Conservation (phyloP, 2,113 vertebrate species). For the Pygoscelis adeliae region DNA sequence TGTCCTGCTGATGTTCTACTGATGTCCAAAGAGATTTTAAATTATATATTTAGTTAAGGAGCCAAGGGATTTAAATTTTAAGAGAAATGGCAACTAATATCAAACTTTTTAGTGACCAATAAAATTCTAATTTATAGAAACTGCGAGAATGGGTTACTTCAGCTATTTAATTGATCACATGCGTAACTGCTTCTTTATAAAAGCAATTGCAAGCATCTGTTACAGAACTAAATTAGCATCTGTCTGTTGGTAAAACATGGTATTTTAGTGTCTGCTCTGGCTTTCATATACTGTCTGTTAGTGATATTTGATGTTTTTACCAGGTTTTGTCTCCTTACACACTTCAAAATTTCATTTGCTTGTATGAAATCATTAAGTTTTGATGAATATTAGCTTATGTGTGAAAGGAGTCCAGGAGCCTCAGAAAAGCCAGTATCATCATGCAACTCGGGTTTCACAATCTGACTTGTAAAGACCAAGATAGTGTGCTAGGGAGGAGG, state of each 20-base stretch:
- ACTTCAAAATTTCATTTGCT: not conserved
- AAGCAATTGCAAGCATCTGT: not conserved
- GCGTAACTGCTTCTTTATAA: not conserved
- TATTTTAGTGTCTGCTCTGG: not conserved
- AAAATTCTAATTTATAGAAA: not conserved
- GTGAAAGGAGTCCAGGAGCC: not conserved
- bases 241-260: not conserved
- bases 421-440: not conserved
- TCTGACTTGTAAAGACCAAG: conserved; percentile 24
- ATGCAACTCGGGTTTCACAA: not conserved
- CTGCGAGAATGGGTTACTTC: not conserved
- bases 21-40: not conserved
- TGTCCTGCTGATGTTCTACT: not conserved
- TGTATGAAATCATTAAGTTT: not conserved
- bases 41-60: not conserved
- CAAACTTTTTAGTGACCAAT: not conserved
- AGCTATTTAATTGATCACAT: not conserved
- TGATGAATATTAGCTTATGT: not conserved
- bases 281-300: not conserved
- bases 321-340: not conserved
- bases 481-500: conserved; percentile 24
- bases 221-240: not conserved
- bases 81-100: not conserved
- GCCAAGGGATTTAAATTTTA: not conserved
- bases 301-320: not conserved